Evolutionary conservation across 2,113 vertebrate species (phyloP).

Genomic region (Oreocharis arfaki): DNA sequence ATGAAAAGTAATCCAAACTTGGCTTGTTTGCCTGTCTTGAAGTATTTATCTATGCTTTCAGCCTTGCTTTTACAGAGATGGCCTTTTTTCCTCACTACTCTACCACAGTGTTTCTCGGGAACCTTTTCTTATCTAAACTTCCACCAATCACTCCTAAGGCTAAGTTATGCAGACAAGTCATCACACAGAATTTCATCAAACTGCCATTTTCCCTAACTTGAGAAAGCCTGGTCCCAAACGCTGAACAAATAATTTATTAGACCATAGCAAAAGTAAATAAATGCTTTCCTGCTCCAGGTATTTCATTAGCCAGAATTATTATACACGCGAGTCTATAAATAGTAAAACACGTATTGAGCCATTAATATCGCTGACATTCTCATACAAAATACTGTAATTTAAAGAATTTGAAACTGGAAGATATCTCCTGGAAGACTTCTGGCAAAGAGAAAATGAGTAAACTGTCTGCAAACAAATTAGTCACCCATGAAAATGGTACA

Average conservation of each 20-base stretch:
- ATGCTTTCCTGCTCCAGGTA: conserved; percentile 45
- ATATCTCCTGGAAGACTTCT: conserved; percentile 20
- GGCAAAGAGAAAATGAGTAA: conserved; percentile 6
- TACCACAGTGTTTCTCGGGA: neutral
- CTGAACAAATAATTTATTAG: conserved; percentile 62
- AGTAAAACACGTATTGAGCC: conserved; percentile 42
- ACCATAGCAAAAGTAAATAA: conserved; percentile 54
- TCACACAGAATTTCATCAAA: conserved; percentile 49
- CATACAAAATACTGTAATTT: conserved; percentile 29
- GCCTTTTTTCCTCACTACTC: conserved; percentile 16
- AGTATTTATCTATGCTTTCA: conserved; percentile 26
- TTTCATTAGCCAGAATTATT: conserved; percentile 63
- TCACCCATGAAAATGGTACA: neutral
- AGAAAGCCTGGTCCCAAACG: conserved; percentile 26
- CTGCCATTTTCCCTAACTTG: conserved; percentile 51
- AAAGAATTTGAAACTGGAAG: conserved; percentile 49
- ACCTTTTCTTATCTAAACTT: conserved; percentile 37
- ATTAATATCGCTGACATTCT: conserved; percentile 49
- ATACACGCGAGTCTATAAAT: conserved; percentile 49
- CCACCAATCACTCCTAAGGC: conserved; percentile 14
- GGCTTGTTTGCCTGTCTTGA: neutral
- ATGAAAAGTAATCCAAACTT: conserved; percentile 5
- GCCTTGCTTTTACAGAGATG: neutral
- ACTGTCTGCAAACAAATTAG: conserved; percentile 13
- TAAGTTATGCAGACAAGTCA: conserved; percentile 50